Base-by-base conservation (phyloP, 2,888 invertebrate genomes). In the Ennomos fuscantarius region DNA sequence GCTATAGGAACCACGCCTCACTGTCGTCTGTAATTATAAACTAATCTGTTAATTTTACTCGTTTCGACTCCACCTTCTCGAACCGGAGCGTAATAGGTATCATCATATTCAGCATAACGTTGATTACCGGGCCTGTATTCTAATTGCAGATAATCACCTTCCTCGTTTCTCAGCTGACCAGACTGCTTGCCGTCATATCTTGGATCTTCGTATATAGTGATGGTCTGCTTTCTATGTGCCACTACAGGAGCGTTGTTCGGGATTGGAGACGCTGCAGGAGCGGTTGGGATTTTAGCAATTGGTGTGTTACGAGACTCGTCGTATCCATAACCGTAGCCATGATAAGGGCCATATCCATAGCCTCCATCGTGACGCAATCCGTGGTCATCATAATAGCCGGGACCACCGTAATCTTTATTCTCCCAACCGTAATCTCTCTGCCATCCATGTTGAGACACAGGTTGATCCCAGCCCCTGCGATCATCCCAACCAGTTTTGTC, bases 171-270 rank as follows among this genome's bases (percentile, higher is more conserved):
- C 39, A 88, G 66, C 62, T 88, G 82, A 0, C 88, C 89, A 44
- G 83, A 82, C 63, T 86, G 84, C 34, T 84, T 85, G 0, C 88
- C 89, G 42, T 82, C 78, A 61, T 92, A 90, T 62, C 93, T 80
- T 8, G 93, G 93, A 68, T 93, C 93, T 73, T 93, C 93, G 55
- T 92, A 93, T 54, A 93, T 92, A 3, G 93, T 93, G 55, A 93
- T 93, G 10, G 92, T 93, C 69, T 92, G 92, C 62, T 90, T 88
- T 39, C 91, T 81, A 48, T 85, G 88, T 1, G 91, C 88, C 11
- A 91, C 86, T 1, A 89, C 83, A 8, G 92, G 90, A 2, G 81
- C 78, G 49, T 86, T 81, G 52, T 76, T 76, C 9, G 89, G 87
- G 36, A 86, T 68, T 69, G 87, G 77, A 9, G 59, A 42, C 10